These are phyloP conservation scores for Sarcophaga rosellei DNA, from an alignment of 2,888 invertebrate species.

Conservation along the genomic window DNA sequence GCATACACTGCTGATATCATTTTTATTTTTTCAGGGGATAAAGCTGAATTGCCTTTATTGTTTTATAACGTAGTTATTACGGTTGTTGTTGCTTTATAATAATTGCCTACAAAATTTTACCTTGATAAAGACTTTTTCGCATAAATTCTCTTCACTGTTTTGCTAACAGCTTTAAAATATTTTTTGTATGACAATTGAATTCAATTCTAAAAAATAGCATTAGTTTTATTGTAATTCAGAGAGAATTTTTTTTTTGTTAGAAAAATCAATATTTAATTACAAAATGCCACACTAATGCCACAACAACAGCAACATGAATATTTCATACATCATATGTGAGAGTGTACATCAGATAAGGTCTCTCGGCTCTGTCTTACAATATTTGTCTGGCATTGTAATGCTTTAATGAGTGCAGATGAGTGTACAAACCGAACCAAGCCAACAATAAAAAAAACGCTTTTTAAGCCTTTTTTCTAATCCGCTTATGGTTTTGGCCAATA, in stretches of 20 bases:
- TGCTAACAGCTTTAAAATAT: not conserved
- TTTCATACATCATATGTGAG: too few relatives aligned
- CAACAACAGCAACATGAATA: not conserved
- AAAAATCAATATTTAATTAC: slow-evolving; percentile 57
- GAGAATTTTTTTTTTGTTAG: not conserved
- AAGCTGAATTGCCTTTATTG: too few relatives aligned
- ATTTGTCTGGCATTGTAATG: too few relatives aligned
- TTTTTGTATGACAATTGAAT: slow-evolving; percentile 43
- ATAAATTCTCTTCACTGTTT: not conserved
- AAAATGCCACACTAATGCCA: slow-evolving; percentile 46
- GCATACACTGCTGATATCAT: too few relatives aligned
- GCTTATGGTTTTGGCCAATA: slow-evolving; percentile 63
- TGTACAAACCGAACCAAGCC: too few relatives aligned
- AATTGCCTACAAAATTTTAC: slow-evolving; percentile 24
- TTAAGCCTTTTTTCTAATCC: slow-evolving; percentile 58
- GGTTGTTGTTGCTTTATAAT: not conserved
- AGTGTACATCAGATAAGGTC: too few relatives aligned
- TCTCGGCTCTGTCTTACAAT: too few relatives aligned
- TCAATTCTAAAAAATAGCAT: slow-evolving; percentile 23
- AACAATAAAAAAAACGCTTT: slow-evolving; percentile 38
- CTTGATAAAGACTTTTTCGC: slow-evolving; percentile 47
- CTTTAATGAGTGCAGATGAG: too few relatives aligned
- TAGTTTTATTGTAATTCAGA: slow-evolving; percentile 24
- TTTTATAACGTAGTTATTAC: not conserved
- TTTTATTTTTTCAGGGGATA: too few relatives aligned